Base-by-base conservation (phyloP, 2,888 invertebrate species). In the Melinopterus prodromus region DNA sequence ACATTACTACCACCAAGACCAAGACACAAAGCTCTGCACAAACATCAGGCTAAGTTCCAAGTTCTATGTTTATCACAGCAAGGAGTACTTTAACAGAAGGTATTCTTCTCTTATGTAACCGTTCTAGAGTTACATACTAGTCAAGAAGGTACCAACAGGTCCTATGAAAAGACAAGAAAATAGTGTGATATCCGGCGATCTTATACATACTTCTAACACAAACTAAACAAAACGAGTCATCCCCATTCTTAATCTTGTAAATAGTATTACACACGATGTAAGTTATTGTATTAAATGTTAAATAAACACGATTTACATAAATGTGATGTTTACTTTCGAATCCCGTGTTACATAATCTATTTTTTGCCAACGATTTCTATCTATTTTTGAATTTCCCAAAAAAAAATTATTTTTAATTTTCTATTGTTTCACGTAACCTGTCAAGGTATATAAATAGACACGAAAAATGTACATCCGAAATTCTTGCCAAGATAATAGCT, bases 11-110 rank as follows among this genome's bases (percentile, higher is more conserved):
- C 84, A 84, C 71, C 80, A 84, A 76, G 83, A 86, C 9, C 85
- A 87, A 76, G 89, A 90, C 78, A 84, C 83, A 35, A 87, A 86
- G 78, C 90, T 94, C 81, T 91, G 94, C 71, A 92, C 91, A 84
- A 92, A 92, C 83, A 92, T 94, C 84, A 93, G 92, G 81, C 90
- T 92, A 83, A 93, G 93, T 84, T 94, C 94, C 84, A 91, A 92
- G 83, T 94, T 94, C 90, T 93, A 94, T 85, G 92, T 93, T 83
- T 94, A 94, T 89, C 95, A 95, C 89, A 93, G 92, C 86, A 95
- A 93, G 89, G 94, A 94, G 85, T 93, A 94, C 86, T 93, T 94
- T 88, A 93, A 94, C 89, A 93, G 93, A 90, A 93, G 94, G 91
- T 95, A 94, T 91, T 92, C 93, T 85, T 86, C 86, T 15, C 84